Evolutionary conservation across 2,888 invertebrate genomes (phyloP), one percentile per base, ranked within the genome.

Genomic region (Serrognathus titanus): DNA sequence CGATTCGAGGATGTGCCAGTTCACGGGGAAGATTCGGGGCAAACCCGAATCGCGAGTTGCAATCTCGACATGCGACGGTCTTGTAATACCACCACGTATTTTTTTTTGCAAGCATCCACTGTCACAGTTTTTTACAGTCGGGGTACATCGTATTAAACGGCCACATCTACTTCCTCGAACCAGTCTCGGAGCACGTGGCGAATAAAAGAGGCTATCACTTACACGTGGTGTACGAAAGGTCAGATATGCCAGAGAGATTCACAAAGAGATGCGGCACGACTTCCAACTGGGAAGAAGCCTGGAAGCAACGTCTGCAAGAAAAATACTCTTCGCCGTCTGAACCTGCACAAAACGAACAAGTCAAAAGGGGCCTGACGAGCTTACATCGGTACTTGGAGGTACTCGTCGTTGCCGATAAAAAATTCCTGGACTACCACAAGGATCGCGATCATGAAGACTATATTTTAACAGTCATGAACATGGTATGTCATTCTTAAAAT

Each of bases 381-480:
- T 74, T 78, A 43, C 77, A 81, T 50, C 72, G 80, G 57, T 82
- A 81, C 70, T 80, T 86, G 39, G 87, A 87, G 69, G 80, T 83
- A 0, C 73, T 86, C 51, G 80, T 87, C 9, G 87, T 87, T n/a
- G 85, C 84, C 37, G 87, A 88, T 73, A 82, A 83, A 59, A 81
- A 81, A 66, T 87, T 88, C 82, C 76, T 85, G 66, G 79, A 82
- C 11, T 83, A 83, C 68, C 86, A 88, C 71, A 81, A 82, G 66
- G 79, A 84, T 64, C 82, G 82, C 59, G 85, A 86, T 72, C 79
- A 84, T 43, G 84, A 86, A 67, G 82, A 81, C 7, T 87, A 87
- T 70, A 81, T 87, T 3, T 75, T 88, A 60, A 87, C 87, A 5
- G 80, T 87, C 57, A 85, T 87, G 85, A 87, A 87, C 73, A 86